Conservation (phyloP, 2,797 vertebrate genomes). For the Schizopygopsis pylzovi region DNA sequence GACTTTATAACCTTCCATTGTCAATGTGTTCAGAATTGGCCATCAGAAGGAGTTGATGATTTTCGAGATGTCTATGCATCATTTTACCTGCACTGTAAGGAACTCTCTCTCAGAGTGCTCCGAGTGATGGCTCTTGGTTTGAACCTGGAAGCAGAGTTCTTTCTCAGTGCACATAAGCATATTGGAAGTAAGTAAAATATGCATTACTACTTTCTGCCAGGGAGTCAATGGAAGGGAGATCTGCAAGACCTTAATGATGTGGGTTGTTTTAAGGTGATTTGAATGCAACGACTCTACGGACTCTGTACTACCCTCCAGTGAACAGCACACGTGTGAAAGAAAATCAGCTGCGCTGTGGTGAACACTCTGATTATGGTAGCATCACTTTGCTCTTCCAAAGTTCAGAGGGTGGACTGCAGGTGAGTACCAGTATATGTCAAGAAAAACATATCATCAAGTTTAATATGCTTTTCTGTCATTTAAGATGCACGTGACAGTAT, state of each 20-base stretch:
- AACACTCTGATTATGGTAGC: slow-evolving; percentile 81
- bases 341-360: slow-evolving; percentile 78
- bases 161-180: slow-evolving; percentile 67
- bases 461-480: too few relatives aligned
- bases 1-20: too few relatives aligned
- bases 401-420: slow-evolving; percentile 74
- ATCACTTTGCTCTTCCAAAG: slow-evolving; percentile 78
- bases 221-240: not conserved
- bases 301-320: slow-evolving; percentile 76
- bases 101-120: slow-evolving; percentile 74
- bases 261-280: slow-evolving; percentile 60
- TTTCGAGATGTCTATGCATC: slow-evolving; percentile 66
- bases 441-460: not conserved
- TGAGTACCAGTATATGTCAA: slow-evolving; percentile 38
- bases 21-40: slow-evolving; percentile 71
- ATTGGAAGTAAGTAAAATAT: slow-evolving; percentile 72
- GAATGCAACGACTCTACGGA: slow-evolving; percentile 72
- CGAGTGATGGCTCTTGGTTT: slow-evolving; percentile 74
- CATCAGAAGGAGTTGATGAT: slow-evolving; percentile 52
- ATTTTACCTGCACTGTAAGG: slow-evolving; percentile 74
- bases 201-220: not conserved
- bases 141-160: slow-evolving; percentile 69
- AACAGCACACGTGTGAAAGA: slow-evolving; percentile 62
- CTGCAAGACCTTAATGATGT: not conserved
- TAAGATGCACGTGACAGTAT: not conserved